A percentile compares a stretch with the other conserved stretches of the same genome.
phyloP scores from a whole-genome alignment of 2,113 vertebrate genomes.

The Hemicordylus capensis region DNA sequence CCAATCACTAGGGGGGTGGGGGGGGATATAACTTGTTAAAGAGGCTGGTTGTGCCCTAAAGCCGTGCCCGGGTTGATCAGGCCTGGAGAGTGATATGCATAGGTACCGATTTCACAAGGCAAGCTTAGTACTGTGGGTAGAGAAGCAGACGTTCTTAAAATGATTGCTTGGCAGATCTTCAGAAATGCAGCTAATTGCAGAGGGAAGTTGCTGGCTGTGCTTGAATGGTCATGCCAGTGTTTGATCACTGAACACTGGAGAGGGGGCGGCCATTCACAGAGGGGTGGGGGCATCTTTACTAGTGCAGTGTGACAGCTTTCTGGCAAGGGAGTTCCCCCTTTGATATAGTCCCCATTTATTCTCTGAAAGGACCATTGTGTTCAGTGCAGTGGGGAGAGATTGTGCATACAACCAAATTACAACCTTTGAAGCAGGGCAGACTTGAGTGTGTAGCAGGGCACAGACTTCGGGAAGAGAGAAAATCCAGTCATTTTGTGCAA shows the following conservation, averaged over 20 bases:
- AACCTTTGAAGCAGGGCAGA: constrained; percentile 21
- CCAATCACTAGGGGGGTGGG: background rate
- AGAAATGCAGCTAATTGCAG: background rate
- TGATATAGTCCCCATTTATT: constrained; percentile 60
- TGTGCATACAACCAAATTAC: constrained; percentile 6
- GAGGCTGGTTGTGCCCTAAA: background rate
- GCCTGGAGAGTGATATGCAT: background rate
- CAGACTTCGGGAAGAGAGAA: constrained; percentile 34
- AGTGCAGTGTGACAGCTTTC: constrained; percentile 52
- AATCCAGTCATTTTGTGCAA: background rate
- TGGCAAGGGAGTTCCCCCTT: constrained; percentile 59
- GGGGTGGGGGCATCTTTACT: constrained; percentile 54
- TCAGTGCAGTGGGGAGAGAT: constrained; percentile 47
- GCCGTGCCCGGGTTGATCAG: background rate
- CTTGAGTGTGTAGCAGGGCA: constrained; percentile 8
- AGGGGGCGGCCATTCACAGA: constrained; percentile 33
- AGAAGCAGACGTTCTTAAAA: constrained; percentile 25
- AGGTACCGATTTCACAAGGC: background rate
- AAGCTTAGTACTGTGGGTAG: background rate
- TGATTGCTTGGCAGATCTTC: constrained; percentile 17
- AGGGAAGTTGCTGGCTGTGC: background rate
- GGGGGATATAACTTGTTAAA: background rate
- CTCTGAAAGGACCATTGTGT: constrained; percentile 65
- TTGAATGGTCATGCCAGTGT: background rate
- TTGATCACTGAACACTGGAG: constrained; percentile 13